Conservation (phyloP, 2,797 vertebrate species). For the Oryzias dopingdopingensis region DNA sequence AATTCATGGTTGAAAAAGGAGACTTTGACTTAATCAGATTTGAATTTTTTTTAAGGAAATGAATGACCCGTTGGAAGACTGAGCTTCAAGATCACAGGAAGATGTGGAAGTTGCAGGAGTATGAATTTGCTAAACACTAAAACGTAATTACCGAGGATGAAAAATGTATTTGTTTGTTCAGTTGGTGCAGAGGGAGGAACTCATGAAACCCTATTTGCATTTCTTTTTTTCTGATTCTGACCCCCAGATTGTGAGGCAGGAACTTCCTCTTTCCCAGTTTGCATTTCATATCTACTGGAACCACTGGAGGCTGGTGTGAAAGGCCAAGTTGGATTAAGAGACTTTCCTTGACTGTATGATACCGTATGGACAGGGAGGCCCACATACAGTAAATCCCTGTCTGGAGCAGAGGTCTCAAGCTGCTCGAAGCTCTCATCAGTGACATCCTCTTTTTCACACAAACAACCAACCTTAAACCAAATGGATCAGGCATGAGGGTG, state of each 20-base stretch:
- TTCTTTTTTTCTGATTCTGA: constrained; percentile 17
- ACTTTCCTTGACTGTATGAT: constrained; percentile 62
- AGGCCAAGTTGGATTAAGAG: constrained; percentile 81
- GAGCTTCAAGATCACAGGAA: constrained; percentile 9
- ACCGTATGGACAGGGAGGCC: constrained; percentile 53
- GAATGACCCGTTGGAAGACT: constrained; percentile 10
- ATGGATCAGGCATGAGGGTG: constrained; percentile 68
- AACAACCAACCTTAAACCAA: constrained; percentile 38
- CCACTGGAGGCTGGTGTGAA: constrained; percentile 52
- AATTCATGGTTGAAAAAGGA: constrained; percentile 79
- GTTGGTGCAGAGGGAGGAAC: too few relatives aligned
- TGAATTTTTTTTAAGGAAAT: constrained; percentile 64
- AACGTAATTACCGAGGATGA: too few relatives aligned
- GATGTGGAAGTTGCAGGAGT: too few relatives aligned
- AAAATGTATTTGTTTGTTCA: neutral
- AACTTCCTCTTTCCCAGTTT: constrained; percentile 66
- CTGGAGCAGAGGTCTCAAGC: constrained; percentile 63
- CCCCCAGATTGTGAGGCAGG: constrained; percentile 54
- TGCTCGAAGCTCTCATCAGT: constrained; percentile 77
- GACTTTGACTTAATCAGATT: constrained; percentile 74
- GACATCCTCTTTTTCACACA: constrained; percentile 46
- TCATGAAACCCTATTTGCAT: neutral
- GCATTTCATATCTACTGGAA: constrained; percentile 66
- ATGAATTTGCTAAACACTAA: too few relatives aligned
- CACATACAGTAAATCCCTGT: constrained; percentile 77